phyloP scores from a whole-genome alignment of 2,888 invertebrate genomes.

The Syrphus vitripennis region DNA sequence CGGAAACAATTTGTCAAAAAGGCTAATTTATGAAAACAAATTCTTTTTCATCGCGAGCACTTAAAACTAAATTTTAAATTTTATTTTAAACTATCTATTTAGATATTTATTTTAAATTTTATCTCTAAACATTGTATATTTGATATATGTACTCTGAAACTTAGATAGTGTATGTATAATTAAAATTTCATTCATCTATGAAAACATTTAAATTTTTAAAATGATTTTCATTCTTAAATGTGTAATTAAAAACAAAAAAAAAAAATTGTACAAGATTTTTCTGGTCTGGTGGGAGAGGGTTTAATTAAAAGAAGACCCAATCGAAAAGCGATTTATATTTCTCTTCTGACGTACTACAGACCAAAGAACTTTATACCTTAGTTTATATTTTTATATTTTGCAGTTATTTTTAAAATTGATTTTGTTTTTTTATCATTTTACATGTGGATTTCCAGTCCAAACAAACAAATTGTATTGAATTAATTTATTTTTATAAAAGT shows the following conservation, averaged over 20 bases:
- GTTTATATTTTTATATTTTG: constrained; percentile 1
- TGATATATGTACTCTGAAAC: neutral
- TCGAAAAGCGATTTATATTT: constrained; percentile 25
- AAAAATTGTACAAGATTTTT: neutral
- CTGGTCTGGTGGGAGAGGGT: constrained; percentile 1
- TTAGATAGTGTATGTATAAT: neutral
- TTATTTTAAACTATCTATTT: neutral
- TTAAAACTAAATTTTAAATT: neutral
- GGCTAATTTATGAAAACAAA: neutral
- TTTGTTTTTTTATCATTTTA: constrained; percentile 33
- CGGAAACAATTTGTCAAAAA: neutral
- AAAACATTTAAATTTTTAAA: neutral
- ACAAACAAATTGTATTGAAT: constrained; percentile 2
- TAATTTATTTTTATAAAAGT: neutral
- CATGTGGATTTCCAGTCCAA: constrained; percentile 24
- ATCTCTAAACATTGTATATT: neutral
- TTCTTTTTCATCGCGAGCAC: neutral
- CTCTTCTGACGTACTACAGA: constrained; percentile 41
- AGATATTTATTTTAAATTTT: neutral
- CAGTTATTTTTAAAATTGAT: constrained; percentile 24
- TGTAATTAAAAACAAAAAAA: neutral
- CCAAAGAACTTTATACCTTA: neutral
- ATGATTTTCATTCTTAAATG: neutral
- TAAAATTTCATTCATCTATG: neutral
- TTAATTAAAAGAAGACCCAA: constrained; percentile 36